phyloP scores from a whole-genome alignment of 2,888 invertebrate genomes.

The Ectemnius cavifrons region DNA sequence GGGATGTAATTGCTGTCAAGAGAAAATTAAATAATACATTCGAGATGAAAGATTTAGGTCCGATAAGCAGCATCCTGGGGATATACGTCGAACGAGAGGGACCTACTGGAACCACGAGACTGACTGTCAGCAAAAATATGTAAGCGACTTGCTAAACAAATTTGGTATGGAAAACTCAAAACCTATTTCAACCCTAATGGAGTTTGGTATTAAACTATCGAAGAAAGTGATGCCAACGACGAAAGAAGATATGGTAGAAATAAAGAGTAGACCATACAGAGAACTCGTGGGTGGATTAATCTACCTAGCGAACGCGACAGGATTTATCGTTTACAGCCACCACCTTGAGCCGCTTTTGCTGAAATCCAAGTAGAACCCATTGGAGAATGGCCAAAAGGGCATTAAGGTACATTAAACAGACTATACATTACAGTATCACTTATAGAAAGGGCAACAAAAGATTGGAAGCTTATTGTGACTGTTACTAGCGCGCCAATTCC shows the following conservation, averaged over 20 bases:
- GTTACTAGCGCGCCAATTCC: too few relatives aligned
- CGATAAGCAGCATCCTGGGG: constrained; percentile 10
- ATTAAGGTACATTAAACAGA: constrained; percentile 20
- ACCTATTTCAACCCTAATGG: not conserved
- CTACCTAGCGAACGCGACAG: constrained; percentile 5
- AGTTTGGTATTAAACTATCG: not conserved
- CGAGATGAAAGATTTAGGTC: constrained; percentile 41
- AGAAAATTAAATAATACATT: constrained; percentile 34
- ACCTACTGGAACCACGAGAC: not conserved
- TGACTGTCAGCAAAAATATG: constrained; percentile 2
- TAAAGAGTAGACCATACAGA: constrained; percentile 12
- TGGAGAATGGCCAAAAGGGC: constrained; percentile 25
- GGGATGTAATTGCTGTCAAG: constrained; percentile 32
- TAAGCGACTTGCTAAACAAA: not conserved
- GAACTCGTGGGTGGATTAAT: constrained; percentile 12
- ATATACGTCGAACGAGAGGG: constrained; percentile 14
- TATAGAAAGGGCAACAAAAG: constrained; percentile 2
- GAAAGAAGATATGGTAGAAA: not conserved
- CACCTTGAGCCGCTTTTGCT: constrained; percentile 20
- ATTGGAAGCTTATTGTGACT: constrained; percentile 4
- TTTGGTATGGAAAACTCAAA: constrained; percentile 16
- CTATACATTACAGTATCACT: constrained; percentile 10
- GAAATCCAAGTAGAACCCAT: not conserved
- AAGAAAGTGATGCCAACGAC: not conserved
- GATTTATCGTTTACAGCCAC: constrained; percentile 18